A percentile compares a stretch with the other conserved stretches of the same genome.
Evolutionary conservation across 1,140 invertebrate genomes (phyloP).

Genomic region (Drosophila subpulchrella): DNA sequence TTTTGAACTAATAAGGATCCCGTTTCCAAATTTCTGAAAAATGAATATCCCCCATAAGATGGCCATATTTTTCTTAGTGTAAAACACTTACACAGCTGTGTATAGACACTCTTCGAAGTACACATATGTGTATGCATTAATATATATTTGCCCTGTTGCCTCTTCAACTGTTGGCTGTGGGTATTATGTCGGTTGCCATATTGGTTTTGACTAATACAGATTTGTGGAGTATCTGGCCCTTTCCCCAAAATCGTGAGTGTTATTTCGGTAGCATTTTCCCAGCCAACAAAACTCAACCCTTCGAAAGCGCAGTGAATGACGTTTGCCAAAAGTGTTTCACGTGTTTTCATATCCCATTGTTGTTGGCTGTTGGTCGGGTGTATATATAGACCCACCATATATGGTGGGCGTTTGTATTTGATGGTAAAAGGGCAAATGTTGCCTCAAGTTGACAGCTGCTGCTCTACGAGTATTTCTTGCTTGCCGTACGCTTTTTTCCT

Average conservation of each 20-base stretch:
- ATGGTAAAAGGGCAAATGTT: slow-evolving; percentile 55
- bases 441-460: slow-evolving; percentile 46
- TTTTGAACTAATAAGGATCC: no score
- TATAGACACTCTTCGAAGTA: slow-evolving; percentile 14
- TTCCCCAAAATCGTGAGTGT: not conserved
- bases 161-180: slow-evolving; percentile 16
- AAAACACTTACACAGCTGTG: not conserved
- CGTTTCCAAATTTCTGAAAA: no score
- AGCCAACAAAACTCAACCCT: not conserved
- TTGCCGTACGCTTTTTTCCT: slow-evolving; percentile 5
- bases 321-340: slow-evolving; percentile 67
- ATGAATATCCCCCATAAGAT: no score
- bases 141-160: slow-evolving; percentile 40
- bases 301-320: slow-evolving; percentile 13
- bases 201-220: slow-evolving; percentile 56
- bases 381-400: not conserved
- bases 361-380: slow-evolving; percentile 17
- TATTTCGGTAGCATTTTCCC: slow-evolving; percentile 53
- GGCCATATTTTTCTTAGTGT: slow-evolving; percentile 1
- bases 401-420: slow-evolving; percentile 28
- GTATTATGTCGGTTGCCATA: slow-evolving; percentile 67
- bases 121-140: slow-evolving; percentile 24
- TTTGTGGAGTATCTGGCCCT: slow-evolving; percentile 27
- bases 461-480: slow-evolving; percentile 29
- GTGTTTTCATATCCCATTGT: slow-evolving; percentile 41